Percentiles rank a stretch among this genome's conserved stretches.
Conservation (phyloP, 1,140 invertebrate species). For the Portunus trituberculatus region DNA sequence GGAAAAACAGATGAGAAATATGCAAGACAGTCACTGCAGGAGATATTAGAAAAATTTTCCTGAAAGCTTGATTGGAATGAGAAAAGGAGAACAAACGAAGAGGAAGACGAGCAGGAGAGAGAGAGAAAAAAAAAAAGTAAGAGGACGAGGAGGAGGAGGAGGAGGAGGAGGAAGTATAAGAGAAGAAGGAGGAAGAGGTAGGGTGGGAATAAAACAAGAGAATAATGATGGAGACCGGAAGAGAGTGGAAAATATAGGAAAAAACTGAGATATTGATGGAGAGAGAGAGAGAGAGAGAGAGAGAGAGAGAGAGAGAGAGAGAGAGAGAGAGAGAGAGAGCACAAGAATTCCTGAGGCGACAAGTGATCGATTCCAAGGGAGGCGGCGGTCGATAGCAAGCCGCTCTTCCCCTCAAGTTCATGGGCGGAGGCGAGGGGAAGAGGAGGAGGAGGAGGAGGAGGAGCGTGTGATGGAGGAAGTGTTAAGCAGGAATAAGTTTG, state of each 20-base stretch:
- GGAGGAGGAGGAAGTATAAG: not conserved
- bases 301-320: conserved; percentile 66
- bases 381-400: conserved; percentile 44
- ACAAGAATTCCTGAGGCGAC: conserved; percentile 60
- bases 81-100: not conserved
- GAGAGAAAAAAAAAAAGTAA: not conserved
- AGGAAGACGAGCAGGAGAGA: not conserved
- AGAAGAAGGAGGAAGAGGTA: not conserved
- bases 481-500: not conserved
- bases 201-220: not conserved
- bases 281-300: conserved; percentile 55
- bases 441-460: not conserved
- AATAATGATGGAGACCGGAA: no score
- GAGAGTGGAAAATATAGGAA: not conserved
- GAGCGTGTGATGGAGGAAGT: not conserved
- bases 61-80: not conserved
- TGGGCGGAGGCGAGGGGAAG: not conserved
- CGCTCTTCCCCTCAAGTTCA: not conserved
- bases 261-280: not conserved
- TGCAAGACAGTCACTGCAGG: no score
- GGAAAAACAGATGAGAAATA: not conserved
- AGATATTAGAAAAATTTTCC: no score
- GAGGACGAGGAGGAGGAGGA: not conserved
- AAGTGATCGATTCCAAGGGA: conserved; percentile 19
- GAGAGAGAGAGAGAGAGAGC: conserved; percentile 58